Evolutionary conservation across 2,113 vertebrate genomes (phyloP).

Genomic region (Psittacus erithacus): DNA sequence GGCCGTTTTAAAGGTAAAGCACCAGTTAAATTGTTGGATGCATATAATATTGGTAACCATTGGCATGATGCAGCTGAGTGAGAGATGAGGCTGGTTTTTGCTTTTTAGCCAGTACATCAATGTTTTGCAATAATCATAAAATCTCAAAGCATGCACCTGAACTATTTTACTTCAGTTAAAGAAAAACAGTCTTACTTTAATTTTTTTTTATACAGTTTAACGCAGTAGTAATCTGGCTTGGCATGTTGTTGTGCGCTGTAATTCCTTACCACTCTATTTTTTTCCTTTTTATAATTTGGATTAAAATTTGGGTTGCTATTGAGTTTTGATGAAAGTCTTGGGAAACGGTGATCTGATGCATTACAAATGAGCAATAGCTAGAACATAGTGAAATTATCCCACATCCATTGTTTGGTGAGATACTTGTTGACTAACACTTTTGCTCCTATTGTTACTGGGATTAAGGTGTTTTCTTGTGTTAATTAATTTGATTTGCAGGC

Average conservation of each 20-base stretch:
- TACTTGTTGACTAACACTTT: slow-evolving; percentile 78
- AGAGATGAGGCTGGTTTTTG: not conserved
- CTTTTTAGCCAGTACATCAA: not conserved
- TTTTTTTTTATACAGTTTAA: slow-evolving; percentile 25
- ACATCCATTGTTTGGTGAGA: slow-evolving; percentile 81
- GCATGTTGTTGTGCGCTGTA: slow-evolving; percentile 33
- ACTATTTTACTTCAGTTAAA: not conserved
- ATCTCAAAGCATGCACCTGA: not conserved
- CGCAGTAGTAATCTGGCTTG: slow-evolving; percentile 36
- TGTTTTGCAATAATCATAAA: not conserved
- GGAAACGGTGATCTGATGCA: not conserved
- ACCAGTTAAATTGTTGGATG: not conserved
- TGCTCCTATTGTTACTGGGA: slow-evolving; percentile 73
- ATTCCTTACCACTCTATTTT: not conserved
- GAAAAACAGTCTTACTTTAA: not conserved
- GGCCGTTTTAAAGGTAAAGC: not conserved
- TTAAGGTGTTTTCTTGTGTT: slow-evolving; percentile 78
- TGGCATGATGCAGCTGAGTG: not conserved
- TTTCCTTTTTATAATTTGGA: not conserved
- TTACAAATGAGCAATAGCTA: not conserved
- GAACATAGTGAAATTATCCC: slow-evolving; percentile 63
- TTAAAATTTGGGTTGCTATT: not conserved
- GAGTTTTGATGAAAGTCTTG: not conserved
- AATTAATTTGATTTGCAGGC: slow-evolving; percentile 86
- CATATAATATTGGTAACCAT: not conserved